phyloP scores from a whole-genome alignment of 2,888 invertebrate genomes.

The Thecocarcelia acutangulata region DNA sequence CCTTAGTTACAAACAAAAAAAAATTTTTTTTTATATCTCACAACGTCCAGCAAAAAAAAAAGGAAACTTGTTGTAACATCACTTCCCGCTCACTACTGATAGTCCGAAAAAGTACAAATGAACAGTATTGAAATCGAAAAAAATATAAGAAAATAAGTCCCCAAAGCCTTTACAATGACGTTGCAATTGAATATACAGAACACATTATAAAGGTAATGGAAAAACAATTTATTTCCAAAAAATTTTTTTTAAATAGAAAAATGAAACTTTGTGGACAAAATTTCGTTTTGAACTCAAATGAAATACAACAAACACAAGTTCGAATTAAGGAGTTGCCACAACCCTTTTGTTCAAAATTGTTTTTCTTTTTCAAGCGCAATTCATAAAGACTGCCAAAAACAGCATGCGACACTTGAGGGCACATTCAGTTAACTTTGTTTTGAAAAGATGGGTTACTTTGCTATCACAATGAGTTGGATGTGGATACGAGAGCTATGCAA shows the following conservation, averaged over 20 bases:
- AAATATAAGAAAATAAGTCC: slow-evolving; percentile 59
- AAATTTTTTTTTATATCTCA: too few species aligned
- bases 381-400: slow-evolving; percentile 62
- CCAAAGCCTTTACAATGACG: slow-evolving; percentile 65
- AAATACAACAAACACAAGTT: neutral
- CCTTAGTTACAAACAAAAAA: slow-evolving; percentile 34
- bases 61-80: slow-evolving; percentile 24
- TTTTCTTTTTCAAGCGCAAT: neutral
- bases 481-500: slow-evolving; percentile 39
- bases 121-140: slow-evolving; percentile 64
- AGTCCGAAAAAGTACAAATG: slow-evolving; percentile 39
- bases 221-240: neutral
- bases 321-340: slow-evolving; percentile 43
- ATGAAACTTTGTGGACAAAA: slow-evolving; percentile 32
- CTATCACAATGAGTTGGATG: slow-evolving; percentile 33
- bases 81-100: slow-evolving; percentile 39
- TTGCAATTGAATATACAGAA: slow-evolving; percentile 68
- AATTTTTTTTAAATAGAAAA: slow-evolving; percentile 28
- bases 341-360: slow-evolving; percentile 23
- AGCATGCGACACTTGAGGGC: slow-evolving; percentile 68
- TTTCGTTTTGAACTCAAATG: slow-evolving; percentile 36
- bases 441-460: slow-evolving; percentile 51
- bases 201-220: slow-evolving; percentile 63
- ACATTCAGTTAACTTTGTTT: slow-evolving; percentile 47
- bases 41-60: slow-evolving; percentile 15